Evolutionary conservation across 1,140 invertebrate genomes (phyloP).

Genomic region (Euwallacea similis): DNA sequence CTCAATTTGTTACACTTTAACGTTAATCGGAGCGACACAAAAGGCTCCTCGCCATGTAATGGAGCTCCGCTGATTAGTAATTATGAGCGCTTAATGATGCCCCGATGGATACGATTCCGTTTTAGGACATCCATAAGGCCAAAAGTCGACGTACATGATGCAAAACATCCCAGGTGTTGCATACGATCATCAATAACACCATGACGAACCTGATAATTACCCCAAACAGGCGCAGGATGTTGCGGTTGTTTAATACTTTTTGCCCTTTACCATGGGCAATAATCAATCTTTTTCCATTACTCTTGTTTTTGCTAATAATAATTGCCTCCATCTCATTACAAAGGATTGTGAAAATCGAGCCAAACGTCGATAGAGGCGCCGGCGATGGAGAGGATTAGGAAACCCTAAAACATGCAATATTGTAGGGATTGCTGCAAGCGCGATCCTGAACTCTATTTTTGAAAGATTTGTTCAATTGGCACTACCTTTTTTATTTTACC

Average conservation of each 20-base stretch:
- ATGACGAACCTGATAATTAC: conserved; percentile 19
- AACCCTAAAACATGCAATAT: too few species aligned
- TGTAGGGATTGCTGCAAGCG: too few species aligned
- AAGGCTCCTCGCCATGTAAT: not conserved
- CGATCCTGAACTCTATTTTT: too few species aligned
- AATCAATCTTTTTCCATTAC: conserved; percentile 18
- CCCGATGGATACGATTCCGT: too few species aligned
- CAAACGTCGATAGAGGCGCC: too few species aligned
- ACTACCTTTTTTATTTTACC: too few species aligned
- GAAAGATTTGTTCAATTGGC: too few species aligned
- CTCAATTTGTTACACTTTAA: conserved; percentile 10
- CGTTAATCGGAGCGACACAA: conserved; percentile 1
- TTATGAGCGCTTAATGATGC: not conserved
- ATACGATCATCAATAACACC: conserved; percentile 22
- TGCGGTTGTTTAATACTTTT: conserved; percentile 15
- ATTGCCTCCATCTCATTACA: too few species aligned
- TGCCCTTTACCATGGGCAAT: not conserved
- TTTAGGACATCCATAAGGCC: too few species aligned
- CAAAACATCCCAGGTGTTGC: conserved; percentile 12
- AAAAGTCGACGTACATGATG: not conserved
- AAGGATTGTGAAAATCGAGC: too few species aligned
- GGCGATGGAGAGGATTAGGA: too few species aligned
- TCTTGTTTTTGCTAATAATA: too few species aligned
- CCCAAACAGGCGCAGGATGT: conserved; percentile 20
- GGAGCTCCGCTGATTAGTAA: not conserved